Evolutionary conservation across 2,113 vertebrate species (phyloP).

Genomic region (Pygoscelis antarcticus): DNA sequence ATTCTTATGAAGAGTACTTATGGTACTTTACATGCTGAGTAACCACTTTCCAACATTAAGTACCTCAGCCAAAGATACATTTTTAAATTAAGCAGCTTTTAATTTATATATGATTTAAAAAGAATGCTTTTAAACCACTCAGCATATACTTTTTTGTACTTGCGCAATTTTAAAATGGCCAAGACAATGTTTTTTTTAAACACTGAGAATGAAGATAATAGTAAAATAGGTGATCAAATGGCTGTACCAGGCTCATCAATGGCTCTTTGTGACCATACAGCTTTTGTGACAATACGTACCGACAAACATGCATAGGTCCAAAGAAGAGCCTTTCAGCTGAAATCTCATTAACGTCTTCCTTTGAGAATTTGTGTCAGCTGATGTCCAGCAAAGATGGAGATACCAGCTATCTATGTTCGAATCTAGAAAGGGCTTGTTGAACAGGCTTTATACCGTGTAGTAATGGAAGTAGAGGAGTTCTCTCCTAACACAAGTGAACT

Average conservation of each 20-base stretch:
- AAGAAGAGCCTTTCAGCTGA: background rate
- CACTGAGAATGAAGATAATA: background rate
- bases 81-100: constrained; percentile 72
- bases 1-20: constrained; percentile 52
- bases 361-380: background rate
- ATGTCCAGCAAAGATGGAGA: constrained; percentile 9
- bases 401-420: background rate
- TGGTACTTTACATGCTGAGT: constrained; percentile 51
- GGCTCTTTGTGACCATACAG: constrained; percentile 9
- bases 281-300: background rate
- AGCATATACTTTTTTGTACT: background rate
- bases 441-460: background rate
- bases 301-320: background rate
- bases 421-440: background rate
- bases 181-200: background rate
- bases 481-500: background rate
- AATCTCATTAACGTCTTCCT: background rate
- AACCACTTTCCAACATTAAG: constrained; percentile 64
- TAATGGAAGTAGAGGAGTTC: background rate
- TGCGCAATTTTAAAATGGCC: constrained; percentile 26
- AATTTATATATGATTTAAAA: constrained; percentile 39
- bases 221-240: background rate
- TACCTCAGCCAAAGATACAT: constrained; percentile 54
- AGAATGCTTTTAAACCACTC: constrained; percentile 21
- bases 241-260: background rate